Base-by-base conservation (phyloP, 2,888 invertebrate genomes). In the Gastrophysa polygoni region DNA sequence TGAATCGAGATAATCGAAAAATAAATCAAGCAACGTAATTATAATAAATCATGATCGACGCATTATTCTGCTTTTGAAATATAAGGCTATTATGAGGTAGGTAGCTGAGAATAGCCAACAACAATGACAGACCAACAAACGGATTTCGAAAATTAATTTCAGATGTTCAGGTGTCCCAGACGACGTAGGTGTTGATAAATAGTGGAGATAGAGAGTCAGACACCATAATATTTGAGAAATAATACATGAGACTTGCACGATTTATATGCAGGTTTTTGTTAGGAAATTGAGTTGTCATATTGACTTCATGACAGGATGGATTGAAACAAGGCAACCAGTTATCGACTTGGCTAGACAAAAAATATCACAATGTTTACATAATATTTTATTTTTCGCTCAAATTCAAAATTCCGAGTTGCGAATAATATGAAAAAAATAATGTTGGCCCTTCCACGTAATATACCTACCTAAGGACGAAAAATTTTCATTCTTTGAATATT, bases 101-200 rank as follows among this genome's bases (percentile, higher is more conserved):
- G 67, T 63, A 68, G 70, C 68, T 71, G 71, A 71, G 73, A 73
- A 73, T 73, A 68, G 72, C 64, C 63, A 68, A 60, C 72, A 73
- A 77, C 76, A 75, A 76, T 74, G 73, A 71, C 72, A 70, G 69
- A 74, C 72, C 69, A 73, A 75, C 69, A 73, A 74, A 75, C 71
- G 74, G 75, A 77, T 77, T 77, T 75, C 64, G 73, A 75, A 77
- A 78, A 78, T 78, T 77, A 78, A 78, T 77, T 77, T 76, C 73
- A 57, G 59, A 65, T 67, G 65, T 66, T 75, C 75, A 74, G 76
- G 76, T 77, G 76, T 73, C 74, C 73, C 73, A 69, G 70, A 71
- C 68, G 64, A 71, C 74, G 78, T 78, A 74, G 76, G 74, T 72
- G 75, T 75, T 69, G 72, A 73, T 73, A 72, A 72, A 72, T 72